Conservation (phyloP, 2,888 invertebrate species). For the Agrilus mali region DNA sequence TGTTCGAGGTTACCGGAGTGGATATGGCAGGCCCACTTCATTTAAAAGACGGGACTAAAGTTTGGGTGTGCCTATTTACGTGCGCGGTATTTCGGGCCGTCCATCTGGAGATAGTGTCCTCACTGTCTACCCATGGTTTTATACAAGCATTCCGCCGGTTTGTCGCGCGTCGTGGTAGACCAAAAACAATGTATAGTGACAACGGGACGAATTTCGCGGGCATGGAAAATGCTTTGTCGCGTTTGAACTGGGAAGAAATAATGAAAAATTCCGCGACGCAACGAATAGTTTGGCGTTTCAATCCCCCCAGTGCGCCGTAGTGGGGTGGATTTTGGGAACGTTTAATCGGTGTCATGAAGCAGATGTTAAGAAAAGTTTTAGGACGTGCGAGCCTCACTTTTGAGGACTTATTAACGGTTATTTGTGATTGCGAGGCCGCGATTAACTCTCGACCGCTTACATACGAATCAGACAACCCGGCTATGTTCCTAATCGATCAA, state of each 20-base stretch:
- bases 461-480: too few species aligned
- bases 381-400: constrained; percentile 19
- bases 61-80: constrained; percentile 26
- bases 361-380: constrained; percentile 22
- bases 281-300: constrained; percentile 24
- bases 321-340: constrained; percentile 34
- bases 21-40: constrained; percentile 27
- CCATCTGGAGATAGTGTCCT: constrained; percentile 26
- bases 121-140: constrained; percentile 21
- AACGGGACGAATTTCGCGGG: constrained; percentile 28
- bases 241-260: constrained; percentile 18
- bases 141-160: constrained; percentile 21
- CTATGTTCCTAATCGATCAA: constrained; percentile 11
- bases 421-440: constrained; percentile 23
- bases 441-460: constrained; percentile 24
- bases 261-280: constrained; percentile 8
- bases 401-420: constrained; percentile 18
- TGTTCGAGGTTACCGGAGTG: constrained; percentile 22
- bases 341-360: constrained; percentile 27
- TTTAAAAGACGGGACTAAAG: constrained; percentile 17
- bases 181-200: too few species aligned
- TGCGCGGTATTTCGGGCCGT: constrained; percentile 27
- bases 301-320: too few species aligned
- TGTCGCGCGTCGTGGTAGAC: constrained; percentile 20
- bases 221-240: constrained; percentile 15